Base-by-base conservation (phyloP, 2,888 invertebrate genomes). In the Scaptomyza flava region DNA sequence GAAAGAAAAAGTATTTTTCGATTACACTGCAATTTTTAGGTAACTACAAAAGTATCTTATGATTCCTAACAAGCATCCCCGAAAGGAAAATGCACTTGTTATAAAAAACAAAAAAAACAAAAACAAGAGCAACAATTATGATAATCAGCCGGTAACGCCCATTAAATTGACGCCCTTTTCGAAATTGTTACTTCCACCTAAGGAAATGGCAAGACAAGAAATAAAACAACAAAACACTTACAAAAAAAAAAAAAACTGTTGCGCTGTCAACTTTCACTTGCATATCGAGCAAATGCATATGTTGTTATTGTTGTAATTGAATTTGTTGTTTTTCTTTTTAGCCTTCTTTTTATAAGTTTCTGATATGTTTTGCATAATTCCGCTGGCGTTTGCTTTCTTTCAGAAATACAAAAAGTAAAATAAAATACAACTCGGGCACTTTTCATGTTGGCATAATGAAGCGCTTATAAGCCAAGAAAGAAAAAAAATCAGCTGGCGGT, bases 311-410 rank as follows among this genome's bases (percentile, higher is more conserved):
- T 62, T 72, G 66, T 67, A 67, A 68, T 83, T 74, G 66, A 58
- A 61, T 64, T 58, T 63, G 59, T 62, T 50, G 27, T 65, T 58
- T 60, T 43, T 38, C 6, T 36, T 36, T 36, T 36, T 14, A 1
- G 36, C 36, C n/a, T 34, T 12, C 48, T 68, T 58, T 48, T 34
- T 38, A 42, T 36, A 58, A 30, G 33, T 56, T 60, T 36, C 8
- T 45, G 34, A 59, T 48, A 60, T 73, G 46, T 77, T 83, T 77
- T 82, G 83, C 88, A 87, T 87, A 87, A 87, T 87, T 75, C 71
- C 59, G 38, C 59, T 34, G 51, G 67, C 58, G 53, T 66, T 66
- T 61, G 59, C 77, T 86, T 64, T 79, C 74, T 51, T 64, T 68
- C 69, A 61, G 64, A 46, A 65, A 60, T 61, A 42, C 48, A 34